Conservation (phyloP, 2,113 vertebrate genomes). For the Planiliza haematocheilus region DNA sequence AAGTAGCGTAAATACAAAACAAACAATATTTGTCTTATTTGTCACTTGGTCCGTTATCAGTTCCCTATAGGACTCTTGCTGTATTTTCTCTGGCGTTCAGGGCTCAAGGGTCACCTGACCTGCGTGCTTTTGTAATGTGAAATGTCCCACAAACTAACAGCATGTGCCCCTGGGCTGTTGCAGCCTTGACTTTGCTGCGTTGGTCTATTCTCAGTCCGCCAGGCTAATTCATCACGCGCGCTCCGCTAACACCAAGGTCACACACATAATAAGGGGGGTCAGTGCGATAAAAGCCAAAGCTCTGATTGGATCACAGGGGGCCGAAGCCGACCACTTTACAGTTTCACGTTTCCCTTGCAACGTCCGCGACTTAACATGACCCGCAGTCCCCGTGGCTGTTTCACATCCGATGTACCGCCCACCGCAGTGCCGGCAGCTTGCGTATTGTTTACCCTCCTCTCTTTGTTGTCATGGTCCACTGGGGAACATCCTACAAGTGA, state of each 20-base stretch:
- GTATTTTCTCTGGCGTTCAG: conserved; percentile 21
- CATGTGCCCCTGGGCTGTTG: conserved; percentile 32
- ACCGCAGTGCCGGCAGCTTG: conserved; percentile 41
- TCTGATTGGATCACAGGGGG: conserved; percentile 63
- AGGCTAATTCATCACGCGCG: conserved; percentile 72
- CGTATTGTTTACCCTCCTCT: conserved; percentile 64
- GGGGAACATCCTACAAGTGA: conserved; percentile 75
- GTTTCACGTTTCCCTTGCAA: conserved; percentile 31
- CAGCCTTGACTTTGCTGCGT: conserved; percentile 67
- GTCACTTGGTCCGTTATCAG: not conserved
- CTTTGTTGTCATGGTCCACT: conserved; percentile 64
- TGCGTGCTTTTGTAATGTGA: conserved; percentile 16
- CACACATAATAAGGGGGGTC: conserved; percentile 69
- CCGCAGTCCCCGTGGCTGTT: conserved; percentile 31
- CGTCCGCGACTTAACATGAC: conserved; percentile 52
- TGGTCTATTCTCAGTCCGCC: conserved; percentile 49
- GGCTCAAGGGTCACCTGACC: conserved; percentile 34
- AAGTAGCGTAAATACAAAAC: not conserved
- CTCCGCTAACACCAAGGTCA: conserved; percentile 62
- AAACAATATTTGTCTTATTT: conserved; percentile 41
- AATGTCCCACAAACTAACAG: conserved; percentile 25
- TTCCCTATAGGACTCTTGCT: not conserved
- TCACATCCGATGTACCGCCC: conserved; percentile 2
- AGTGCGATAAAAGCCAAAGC: conserved; percentile 63
- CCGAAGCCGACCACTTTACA: conserved; percentile 39